phyloP scores from a whole-genome alignment of 2,797 vertebrate species.

The Chelon labrosus region DNA sequence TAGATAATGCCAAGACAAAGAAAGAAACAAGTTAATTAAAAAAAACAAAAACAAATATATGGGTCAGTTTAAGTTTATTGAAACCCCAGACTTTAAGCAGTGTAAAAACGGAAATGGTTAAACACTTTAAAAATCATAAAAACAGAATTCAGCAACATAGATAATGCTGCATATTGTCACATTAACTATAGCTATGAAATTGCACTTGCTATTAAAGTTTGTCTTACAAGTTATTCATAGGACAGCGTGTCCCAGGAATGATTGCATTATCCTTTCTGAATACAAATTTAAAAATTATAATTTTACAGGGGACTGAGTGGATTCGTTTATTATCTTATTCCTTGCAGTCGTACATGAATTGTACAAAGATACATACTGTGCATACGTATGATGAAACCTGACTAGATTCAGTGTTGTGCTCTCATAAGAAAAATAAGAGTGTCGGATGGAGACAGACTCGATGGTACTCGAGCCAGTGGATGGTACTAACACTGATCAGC shows the following conservation, averaged over 20 bases:
- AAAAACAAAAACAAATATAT: not conserved
- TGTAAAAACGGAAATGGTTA: too few relatives aligned
- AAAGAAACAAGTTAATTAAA: too few relatives aligned
- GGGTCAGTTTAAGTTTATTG: not conserved
- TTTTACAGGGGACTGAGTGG: not conserved
- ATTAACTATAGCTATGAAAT: not conserved
- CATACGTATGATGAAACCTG: not conserved
- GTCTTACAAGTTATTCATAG: too few relatives aligned
- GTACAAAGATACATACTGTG: not conserved
- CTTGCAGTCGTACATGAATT: not conserved
- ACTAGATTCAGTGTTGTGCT: not conserved
- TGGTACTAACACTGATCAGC: constrained; percentile 49
- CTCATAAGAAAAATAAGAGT: constrained; percentile 11
- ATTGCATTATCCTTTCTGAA: not conserved
- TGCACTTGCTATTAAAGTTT: not conserved
- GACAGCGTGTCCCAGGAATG: not conserved
- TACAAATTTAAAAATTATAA: not conserved
- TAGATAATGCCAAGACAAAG: not conserved
- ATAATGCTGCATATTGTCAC: not conserved
- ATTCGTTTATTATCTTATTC: too few relatives aligned
- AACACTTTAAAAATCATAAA: not conserved
- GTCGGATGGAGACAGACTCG: constrained; percentile 15
- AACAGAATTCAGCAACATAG: not conserved
- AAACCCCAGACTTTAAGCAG: not conserved
- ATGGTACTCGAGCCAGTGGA: constrained; percentile 1